Evolutionary conservation across 2,113 vertebrate species (phyloP).

Genomic region (Willisornis vidua): DNA sequence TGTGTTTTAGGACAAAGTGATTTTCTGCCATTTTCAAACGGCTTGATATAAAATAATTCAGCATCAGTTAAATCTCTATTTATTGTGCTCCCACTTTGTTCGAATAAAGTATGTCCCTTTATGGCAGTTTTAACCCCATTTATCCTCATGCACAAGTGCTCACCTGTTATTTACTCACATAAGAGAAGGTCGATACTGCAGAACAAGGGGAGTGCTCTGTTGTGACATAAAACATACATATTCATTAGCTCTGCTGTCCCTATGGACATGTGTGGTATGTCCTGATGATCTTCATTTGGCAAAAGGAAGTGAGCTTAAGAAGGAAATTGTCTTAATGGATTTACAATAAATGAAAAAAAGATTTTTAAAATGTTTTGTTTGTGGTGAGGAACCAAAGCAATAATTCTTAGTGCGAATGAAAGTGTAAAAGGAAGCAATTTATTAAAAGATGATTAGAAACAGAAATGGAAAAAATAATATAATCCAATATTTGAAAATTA

Average conservation of each 20-base stretch:
- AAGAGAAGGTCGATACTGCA: slow-evolving; percentile 71
- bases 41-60: neutral
- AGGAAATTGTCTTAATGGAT: slow-evolving; percentile 68
- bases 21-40: slow-evolving; percentile 28
- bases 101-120: slow-evolving; percentile 39
- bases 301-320: slow-evolving; percentile 57
- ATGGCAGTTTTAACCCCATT: slow-evolving; percentile 73
- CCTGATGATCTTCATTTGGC: slow-evolving; percentile 73
- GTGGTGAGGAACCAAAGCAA: neutral
- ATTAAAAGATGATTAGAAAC: neutral
- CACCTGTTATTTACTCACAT: slow-evolving; percentile 78
- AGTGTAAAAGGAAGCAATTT: neutral
- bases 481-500: neutral
- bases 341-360: slow-evolving; percentile 15
- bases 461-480: neutral
- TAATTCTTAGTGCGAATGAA: neutral
- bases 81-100: neutral
- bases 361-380: neutral
- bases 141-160: slow-evolving; percentile 65
- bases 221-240: slow-evolving; percentile 78
- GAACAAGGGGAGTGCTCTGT: slow-evolving; percentile 71
- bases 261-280: slow-evolving; percentile 57
- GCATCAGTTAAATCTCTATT: slow-evolving; percentile 41
- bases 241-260: slow-evolving; percentile 74
- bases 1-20: neutral